Evolutionary conservation across 2,797 vertebrate species (phyloP).

Genomic region (Octomys mimax): DNA sequence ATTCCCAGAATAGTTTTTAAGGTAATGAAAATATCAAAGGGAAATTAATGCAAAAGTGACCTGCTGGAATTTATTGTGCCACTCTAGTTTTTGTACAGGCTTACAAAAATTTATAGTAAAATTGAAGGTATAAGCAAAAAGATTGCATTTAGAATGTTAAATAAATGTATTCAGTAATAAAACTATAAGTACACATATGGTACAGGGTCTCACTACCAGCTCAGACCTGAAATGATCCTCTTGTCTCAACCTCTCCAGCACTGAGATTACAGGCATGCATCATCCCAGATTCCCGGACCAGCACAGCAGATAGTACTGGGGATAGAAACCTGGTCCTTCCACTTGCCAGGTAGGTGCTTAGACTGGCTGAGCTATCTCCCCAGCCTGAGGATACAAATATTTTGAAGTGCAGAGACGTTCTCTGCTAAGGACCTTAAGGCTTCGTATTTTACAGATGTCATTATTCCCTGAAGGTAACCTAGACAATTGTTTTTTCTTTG

Average conservation of each 20-base stretch:
- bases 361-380: no score
- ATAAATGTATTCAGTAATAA: background rate
- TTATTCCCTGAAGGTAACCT: background rate
- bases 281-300: no score
- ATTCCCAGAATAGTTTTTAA: background rate
- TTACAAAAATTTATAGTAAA: constrained; percentile 19
- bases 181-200: no score
- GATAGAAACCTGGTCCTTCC: no score
- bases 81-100: background rate
- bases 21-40: background rate
- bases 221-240: no score
- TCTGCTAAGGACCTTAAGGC: background rate
- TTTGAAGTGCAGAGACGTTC: background rate
- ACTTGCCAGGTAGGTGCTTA: no score
- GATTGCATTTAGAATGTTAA: background rate
- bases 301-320: no score
- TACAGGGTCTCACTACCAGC: no score
- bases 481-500: background rate
- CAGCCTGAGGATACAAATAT: background rate
- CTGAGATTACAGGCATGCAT: no score
- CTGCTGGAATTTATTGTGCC: background rate
- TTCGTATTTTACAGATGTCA: background rate
- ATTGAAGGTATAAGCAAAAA: background rate
- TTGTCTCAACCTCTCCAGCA: no score
- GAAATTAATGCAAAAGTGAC: background rate